A percentile compares a stretch with the other conserved stretches of the same genome.
Conservation (phyloP, 1,140 invertebrate species). For the Psix sp. region DNA sequence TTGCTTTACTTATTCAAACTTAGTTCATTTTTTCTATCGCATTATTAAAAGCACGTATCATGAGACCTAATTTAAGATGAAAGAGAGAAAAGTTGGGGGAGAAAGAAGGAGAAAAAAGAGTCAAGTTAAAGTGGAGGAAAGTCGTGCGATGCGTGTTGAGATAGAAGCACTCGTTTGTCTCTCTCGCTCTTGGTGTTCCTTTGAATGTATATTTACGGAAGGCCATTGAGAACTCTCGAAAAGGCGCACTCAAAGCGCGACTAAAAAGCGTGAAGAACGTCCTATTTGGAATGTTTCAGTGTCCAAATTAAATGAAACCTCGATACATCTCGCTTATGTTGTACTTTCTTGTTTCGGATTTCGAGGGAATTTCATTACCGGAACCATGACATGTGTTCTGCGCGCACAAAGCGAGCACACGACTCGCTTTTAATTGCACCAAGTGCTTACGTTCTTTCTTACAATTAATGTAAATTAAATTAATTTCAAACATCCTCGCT, state of each 20-base stretch:
- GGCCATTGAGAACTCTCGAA: constrained; percentile 43
- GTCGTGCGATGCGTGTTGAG: constrained; percentile 8
- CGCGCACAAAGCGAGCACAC: constrained; percentile 8
- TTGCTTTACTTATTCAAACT: too few relatives aligned
- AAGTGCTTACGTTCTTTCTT: constrained; percentile 22
- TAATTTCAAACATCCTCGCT: constrained; percentile 1
- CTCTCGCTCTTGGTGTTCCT: constrained; percentile 10
- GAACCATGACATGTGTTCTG: constrained; percentile 27
- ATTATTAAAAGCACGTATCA: too few relatives aligned
- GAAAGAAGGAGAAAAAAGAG: background rate
- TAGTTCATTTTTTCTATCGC: too few relatives aligned
- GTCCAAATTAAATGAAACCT: constrained; percentile 55
- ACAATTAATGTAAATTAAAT: constrained; percentile 23
- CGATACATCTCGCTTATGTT: constrained; percentile 45
- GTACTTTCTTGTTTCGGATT: constrained; percentile 57
- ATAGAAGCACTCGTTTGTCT: constrained; percentile 14
- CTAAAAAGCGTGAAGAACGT: constrained; percentile 60
- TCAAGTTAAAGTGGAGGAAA: constrained; percentile 14
- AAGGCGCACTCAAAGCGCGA: constrained; percentile 28
- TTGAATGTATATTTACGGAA: constrained; percentile 35
- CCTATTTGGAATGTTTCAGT: constrained; percentile 51
- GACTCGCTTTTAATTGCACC: constrained; percentile 22
- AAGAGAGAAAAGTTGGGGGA: constrained; percentile 10
- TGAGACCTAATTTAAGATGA: constrained; percentile 8
- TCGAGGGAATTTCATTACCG: constrained; percentile 45